phyloP scores from a whole-genome alignment of 2,113 vertebrate species.

The Pseudonaja textilis region DNA sequence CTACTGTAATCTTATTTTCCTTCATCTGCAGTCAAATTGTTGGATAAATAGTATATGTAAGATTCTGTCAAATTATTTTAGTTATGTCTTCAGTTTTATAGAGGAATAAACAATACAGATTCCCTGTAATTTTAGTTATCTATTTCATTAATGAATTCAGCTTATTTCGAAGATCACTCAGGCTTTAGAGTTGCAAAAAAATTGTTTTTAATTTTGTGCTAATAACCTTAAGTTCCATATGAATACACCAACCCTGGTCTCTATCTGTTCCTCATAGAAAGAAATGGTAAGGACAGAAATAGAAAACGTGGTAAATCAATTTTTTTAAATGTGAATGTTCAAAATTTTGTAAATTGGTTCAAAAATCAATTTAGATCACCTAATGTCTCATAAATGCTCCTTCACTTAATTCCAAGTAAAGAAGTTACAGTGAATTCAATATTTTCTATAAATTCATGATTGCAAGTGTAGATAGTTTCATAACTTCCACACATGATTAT shows the following conservation, averaged over 20 bases:
- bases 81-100: constrained; percentile 22
- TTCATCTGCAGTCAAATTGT: not conserved
- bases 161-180: not conserved
- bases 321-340: not conserved
- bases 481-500: not conserved
- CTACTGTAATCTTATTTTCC: not conserved
- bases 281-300: not conserved
- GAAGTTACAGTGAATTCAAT: not conserved
- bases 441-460: not conserved
- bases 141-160: not conserved
- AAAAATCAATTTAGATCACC: not conserved
- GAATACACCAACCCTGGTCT: not conserved
- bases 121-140: constrained; percentile 43
- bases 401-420: not conserved
- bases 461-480: not conserved
- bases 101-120: not conserved
- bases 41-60: not conserved
- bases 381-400: not conserved
- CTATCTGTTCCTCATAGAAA: not conserved
- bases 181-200: not conserved
- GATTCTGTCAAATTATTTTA: constrained; percentile 12
- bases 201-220: not conserved
- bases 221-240: not conserved
- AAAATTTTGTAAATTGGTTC: not conserved
- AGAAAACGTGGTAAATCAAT: not conserved